A percentile compares a stretch with the other conserved stretches of the same genome.
Conservation (phyloP, 2,888 invertebrate species). For the Drosophila falleni region DNA sequence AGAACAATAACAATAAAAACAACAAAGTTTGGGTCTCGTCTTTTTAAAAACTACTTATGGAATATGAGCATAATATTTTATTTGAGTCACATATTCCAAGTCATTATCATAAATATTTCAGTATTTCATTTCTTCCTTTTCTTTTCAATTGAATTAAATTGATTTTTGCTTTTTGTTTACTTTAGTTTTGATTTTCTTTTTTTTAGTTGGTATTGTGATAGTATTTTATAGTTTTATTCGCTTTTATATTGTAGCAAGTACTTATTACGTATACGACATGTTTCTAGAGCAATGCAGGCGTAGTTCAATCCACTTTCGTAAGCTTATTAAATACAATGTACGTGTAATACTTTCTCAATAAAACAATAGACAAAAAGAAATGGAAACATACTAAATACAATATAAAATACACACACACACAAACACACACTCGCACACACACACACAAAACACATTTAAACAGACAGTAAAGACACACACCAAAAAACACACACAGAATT, state of each 20-base stretch:
- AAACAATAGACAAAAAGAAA: constrained; percentile 24
- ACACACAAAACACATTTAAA: constrained; percentile 10
- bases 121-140: not conserved
- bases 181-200: not conserved
- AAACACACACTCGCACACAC: constrained; percentile 13
- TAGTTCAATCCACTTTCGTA: constrained; percentile 80
- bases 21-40: constrained; percentile 9
- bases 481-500: constrained; percentile 21
- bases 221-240: constrained; percentile 4
- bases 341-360: constrained; percentile 34
- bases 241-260: constrained; percentile 22
- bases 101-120: constrained; percentile 29
- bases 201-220: constrained; percentile 13
- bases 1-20: constrained; percentile 28
- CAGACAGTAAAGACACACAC: constrained; percentile 9
- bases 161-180: constrained; percentile 2
- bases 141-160: constrained; percentile 20
- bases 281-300: constrained; percentile 77
- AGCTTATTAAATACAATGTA: constrained; percentile 51
- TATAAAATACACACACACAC: constrained; percentile 13
- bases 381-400: not conserved
- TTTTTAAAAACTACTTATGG: constrained; percentile 12
- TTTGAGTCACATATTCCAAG: constrained; percentile 23
- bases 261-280: constrained; percentile 56
- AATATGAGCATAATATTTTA: constrained; percentile 8